These are phyloP conservation scores for Thomomys bottae DNA, from an alignment of 2,113 vertebrate species.

Conservation along the genomic window DNA sequence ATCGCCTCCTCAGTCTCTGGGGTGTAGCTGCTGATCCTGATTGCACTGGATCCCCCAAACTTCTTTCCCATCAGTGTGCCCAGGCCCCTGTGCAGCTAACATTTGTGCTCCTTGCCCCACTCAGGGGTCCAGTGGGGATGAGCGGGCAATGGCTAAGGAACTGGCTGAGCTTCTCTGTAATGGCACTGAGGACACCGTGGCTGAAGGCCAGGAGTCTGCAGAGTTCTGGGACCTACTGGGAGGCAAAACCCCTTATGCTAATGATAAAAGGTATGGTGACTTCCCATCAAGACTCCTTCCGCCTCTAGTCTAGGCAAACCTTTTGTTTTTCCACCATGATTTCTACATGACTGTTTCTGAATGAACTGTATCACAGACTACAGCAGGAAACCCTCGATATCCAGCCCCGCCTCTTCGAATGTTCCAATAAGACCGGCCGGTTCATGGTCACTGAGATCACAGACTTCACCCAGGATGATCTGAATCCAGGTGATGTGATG, in stretches of 20 bases:
- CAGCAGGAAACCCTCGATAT: slow-evolving; percentile 87
- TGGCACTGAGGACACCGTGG: slow-evolving; percentile 85
- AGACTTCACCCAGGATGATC: slow-evolving; percentile 92
- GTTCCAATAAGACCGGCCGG: slow-evolving; percentile 92
- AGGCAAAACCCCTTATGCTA: slow-evolving; percentile 90
- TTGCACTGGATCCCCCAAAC: not conserved
- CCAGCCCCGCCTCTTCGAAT: slow-evolving; percentile 92
- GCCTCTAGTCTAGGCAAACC: not conserved
- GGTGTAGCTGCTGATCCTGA: not conserved
- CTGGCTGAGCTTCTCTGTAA: slow-evolving; percentile 84
- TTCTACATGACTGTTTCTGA: not conserved
- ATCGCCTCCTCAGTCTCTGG: not conserved
- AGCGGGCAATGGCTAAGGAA: slow-evolving; percentile 92
- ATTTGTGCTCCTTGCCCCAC: not conserved
- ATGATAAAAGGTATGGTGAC: slow-evolving; percentile 87
- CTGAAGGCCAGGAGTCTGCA: slow-evolving; percentile 89
- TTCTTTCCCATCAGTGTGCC: fast-evolving
- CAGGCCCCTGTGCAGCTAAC: not conserved
- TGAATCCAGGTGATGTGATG: slow-evolving; percentile 92
- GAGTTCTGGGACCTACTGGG: slow-evolving; percentile 92
- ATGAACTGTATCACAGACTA: slow-evolving; percentile 82
- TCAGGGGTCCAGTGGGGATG: slow-evolving; percentile 93
- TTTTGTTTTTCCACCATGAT: not conserved
- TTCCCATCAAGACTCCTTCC: not conserved
- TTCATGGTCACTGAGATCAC: slow-evolving; percentile 90